phyloP scores from a whole-genome alignment of 2,888 invertebrate species.

The Drosophila colorata region DNA sequence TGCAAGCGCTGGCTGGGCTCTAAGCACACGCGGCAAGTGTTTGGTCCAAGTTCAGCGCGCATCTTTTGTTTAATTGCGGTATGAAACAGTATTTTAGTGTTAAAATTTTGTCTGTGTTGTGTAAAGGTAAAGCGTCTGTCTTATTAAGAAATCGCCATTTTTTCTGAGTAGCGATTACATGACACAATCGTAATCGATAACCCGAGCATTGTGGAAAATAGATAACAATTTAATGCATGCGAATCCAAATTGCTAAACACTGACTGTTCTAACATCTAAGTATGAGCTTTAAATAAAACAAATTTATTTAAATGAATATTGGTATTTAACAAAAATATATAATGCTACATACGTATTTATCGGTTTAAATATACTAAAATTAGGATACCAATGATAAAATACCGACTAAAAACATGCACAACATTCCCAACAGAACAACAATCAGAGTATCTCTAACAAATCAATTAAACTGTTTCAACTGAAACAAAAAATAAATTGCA shows the following conservation, averaged over 20 bases:
- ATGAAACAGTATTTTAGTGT: constrained; percentile 72
- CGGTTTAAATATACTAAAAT: neutral
- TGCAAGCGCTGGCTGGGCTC: constrained; percentile 76
- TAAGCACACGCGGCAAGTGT: constrained; percentile 81
- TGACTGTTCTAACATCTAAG: neutral
- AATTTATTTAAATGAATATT: neutral
- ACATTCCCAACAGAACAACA: neutral
- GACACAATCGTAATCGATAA: constrained; percentile 37
- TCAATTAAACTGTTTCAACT: neutral
- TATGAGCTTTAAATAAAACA: neutral
- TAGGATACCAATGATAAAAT: neutral
- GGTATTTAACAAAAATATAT: neutral
- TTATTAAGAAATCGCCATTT: constrained; percentile 68
- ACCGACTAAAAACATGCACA: neutral
- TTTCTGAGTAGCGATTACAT: constrained; percentile 59
- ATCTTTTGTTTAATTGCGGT: constrained; percentile 54
- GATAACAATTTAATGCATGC: constrained; percentile 16
- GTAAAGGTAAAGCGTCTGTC: constrained; percentile 70
- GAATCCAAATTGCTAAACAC: neutral
- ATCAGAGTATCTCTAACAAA: neutral
- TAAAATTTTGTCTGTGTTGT: constrained; percentile 75
- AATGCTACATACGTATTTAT: neutral
- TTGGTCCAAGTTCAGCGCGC: constrained; percentile 75
- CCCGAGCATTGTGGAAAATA: neutral
- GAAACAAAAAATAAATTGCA: neutral